These are phyloP conservation scores for Athalia cordata DNA, from an alignment of 2,888 invertebrate species.

Conservation along the genomic window DNA sequence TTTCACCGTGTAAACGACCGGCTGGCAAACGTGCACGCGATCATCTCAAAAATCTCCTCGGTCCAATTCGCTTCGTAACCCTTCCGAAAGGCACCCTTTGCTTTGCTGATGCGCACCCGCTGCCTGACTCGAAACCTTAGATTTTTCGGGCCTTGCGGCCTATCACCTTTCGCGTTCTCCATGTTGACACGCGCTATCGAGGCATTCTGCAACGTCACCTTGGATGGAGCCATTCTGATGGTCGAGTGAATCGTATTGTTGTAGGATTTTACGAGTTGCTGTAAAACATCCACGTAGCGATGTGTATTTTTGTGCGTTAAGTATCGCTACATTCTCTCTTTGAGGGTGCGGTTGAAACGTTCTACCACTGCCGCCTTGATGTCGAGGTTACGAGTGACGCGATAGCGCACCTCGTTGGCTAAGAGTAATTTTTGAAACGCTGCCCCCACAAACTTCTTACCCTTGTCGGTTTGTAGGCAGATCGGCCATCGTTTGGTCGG, in stretches of 20 bases:
- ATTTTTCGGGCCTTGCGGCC: slow-evolving; percentile 18
- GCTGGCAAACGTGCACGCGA: too few relatives aligned
- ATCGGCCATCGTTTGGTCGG: slow-evolving; percentile 41
- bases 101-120: too few relatives aligned
- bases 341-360: slow-evolving; percentile 62
- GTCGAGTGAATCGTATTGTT: slow-evolving; percentile 54
- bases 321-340: slow-evolving; percentile 59
- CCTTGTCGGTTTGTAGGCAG: slow-evolving; percentile 55
- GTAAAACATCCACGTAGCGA: slow-evolving; percentile 58
- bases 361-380: slow-evolving; percentile 57
- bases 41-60: too few relatives aligned
- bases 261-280: slow-evolving; percentile 35
- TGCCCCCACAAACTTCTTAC: slow-evolving; percentile 55
- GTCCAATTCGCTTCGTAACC: too few relatives aligned
- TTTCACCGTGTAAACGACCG: too few relatives aligned
- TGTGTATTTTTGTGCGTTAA: slow-evolving; percentile 56
- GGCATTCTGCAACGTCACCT: slow-evolving; percentile 43
- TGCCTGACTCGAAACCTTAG: too few relatives aligned
- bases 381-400: slow-evolving; percentile 54
- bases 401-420: slow-evolving; percentile 53
- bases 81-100: too few relatives aligned
- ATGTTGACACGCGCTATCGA: slow-evolving; percentile 15
- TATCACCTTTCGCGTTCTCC: slow-evolving; percentile 34
- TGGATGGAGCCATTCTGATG: slow-evolving; percentile 45
- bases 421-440: slow-evolving; percentile 47